Conservation (phyloP, 2,888 invertebrate species). For the Trichacis sp. region DNA sequence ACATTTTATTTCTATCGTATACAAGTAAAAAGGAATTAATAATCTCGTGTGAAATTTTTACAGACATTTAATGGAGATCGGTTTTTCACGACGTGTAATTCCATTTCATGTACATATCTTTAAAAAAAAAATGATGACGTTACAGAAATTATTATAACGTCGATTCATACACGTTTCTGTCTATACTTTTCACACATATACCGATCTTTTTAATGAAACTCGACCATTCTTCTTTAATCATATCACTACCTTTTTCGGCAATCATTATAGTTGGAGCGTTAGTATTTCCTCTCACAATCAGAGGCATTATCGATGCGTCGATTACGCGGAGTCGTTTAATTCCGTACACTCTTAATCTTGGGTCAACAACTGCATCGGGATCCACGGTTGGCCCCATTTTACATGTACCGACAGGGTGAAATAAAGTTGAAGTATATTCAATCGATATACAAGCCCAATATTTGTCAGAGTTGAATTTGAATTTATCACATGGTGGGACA, state of each 20-base stretch:
- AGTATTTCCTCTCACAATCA: conserved; percentile 71
- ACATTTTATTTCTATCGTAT: too few relatives aligned
- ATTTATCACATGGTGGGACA: conserved; percentile 82
- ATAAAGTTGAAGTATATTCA: conserved; percentile 78
- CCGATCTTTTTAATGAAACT: conserved; percentile 52
- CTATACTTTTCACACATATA: conserved; percentile 12
- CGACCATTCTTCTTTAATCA: conserved; percentile 76
- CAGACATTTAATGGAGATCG: too few relatives aligned
- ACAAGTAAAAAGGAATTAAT: too few relatives aligned
- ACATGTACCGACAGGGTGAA: conserved; percentile 84
- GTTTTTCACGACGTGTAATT: too few relatives aligned
- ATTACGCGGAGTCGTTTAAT: conserved; percentile 75
- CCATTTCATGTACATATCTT: too few relatives aligned
- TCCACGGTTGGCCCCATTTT: conserved; percentile 86
- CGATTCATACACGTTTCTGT: too few relatives aligned
- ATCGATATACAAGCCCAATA: conserved; percentile 87
- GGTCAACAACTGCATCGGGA: conserved; percentile 81
- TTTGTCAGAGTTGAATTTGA: conserved; percentile 78
- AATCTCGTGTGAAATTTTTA: too few relatives aligned
- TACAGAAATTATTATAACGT: too few relatives aligned
- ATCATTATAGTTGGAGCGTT: conserved; percentile 73
- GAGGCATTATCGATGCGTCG: conserved; percentile 78
- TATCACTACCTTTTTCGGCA: conserved; percentile 76
- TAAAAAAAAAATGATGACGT: too few relatives aligned
- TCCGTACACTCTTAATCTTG: conserved; percentile 76